phyloP scores from a whole-genome alignment of 2,113 vertebrate genomes.

The Macaca nemestrina region DNA sequence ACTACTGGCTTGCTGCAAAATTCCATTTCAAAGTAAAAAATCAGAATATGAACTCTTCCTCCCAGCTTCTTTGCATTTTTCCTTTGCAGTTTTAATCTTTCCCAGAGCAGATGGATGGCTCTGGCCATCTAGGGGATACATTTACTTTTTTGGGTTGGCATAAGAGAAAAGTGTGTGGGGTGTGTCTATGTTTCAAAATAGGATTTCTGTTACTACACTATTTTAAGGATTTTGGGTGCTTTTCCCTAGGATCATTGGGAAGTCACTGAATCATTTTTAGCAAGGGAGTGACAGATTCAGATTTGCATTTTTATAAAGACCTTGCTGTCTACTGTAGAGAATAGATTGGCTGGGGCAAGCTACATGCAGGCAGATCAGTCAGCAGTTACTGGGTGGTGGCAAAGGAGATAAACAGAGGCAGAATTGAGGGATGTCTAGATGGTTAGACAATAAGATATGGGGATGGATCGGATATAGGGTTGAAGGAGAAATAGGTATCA shows the following conservation, averaged over 20 bases:
- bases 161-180: not conserved
- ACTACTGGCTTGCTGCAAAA: not conserved
- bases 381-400: not conserved
- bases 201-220: not conserved
- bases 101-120: constrained; percentile 20
- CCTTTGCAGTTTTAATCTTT: not conserved
- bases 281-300: not conserved
- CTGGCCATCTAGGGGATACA: not conserved
- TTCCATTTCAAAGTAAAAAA: not conserved
- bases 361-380: too few species aligned
- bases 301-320: constrained; percentile 37
- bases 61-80: not conserved
- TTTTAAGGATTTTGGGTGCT: constrained; percentile 32
- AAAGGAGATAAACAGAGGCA: not conserved
- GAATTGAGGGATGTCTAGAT: not conserved
- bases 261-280: constrained; percentile 36
- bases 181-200: constrained; percentile 25
- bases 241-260: constrained; percentile 36
- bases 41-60: not conserved
- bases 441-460: not conserved
- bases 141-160: not conserved
- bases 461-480: not conserved
- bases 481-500: not conserved
- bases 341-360: not conserved
- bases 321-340: not conserved